Base-by-base conservation (phyloP, 2,888 invertebrate species). In the Acanthosepion pharaonis region DNA sequence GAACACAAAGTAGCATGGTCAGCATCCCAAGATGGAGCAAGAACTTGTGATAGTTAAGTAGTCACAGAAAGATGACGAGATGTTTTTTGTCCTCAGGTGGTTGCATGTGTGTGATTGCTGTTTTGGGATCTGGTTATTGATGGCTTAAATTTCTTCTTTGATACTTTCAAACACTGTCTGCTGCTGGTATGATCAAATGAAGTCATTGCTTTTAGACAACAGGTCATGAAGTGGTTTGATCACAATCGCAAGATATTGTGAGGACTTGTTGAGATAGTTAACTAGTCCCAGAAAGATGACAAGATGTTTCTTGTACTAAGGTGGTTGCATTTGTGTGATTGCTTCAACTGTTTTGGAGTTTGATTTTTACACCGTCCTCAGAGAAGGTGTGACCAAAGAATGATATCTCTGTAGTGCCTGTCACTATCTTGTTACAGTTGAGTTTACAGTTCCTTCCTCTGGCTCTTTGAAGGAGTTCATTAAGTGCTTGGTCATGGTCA, bases 211-310 rank as follows among this genome's bases (percentile, higher is more conserved):
- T 15, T 53, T 53, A 15, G 51, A 53, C 5, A 53, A 11, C 51
- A 53, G 9, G 6, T 6, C 15, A 9, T 4, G 15, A 11, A 55
- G 55, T 18, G 20, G 55, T 3, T 1, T 55, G 20, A 3, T 55
- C 4, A 55, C 20, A 6, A 0, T 18, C 20, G 0, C 55, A 18
- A 55, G 20, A 20, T 55, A 3, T 0, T 6, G 15, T 0, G 1
- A 55, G 20, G 8, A 55, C 20, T 18, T 59, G 6, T 23, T 59
- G 59, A 23, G 59, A 4, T 23, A 59, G 20, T 59, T 59, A 4
- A 55, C 55, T 18, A 55, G n/a, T 8, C n/a, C 18, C 9, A 33
- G 3, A 18, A 78, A 78, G 9, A 28, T 78, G 8, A n/a, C 9
- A 9, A 78, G 33, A 3, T 15, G n/a, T 33, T 78, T 78, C 0